phyloP scores from a whole-genome alignment of 2,888 invertebrate genomes.

The Polylopha cassiicola region DNA sequence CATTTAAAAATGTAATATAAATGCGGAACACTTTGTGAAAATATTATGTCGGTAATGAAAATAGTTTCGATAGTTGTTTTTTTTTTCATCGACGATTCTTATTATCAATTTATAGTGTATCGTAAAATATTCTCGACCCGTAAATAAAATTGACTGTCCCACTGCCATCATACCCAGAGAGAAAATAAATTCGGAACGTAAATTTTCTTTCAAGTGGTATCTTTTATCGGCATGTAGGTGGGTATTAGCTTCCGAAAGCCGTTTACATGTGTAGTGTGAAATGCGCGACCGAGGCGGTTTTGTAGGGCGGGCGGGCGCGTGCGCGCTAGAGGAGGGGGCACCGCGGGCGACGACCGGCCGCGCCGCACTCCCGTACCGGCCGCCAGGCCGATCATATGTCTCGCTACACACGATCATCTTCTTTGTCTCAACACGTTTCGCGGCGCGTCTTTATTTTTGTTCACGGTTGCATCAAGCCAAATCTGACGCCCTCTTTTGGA shows the following conservation, averaged over 20 bases:
- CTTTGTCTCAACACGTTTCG: conserved; percentile 57
- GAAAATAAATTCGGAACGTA: conserved; percentile 9
- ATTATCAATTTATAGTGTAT: no score
- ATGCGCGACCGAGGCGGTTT: conserved; percentile 45
- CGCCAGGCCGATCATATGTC: conserved; percentile 46
- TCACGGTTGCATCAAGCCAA: conserved; percentile 36
- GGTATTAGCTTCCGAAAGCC: conserved; percentile 50
- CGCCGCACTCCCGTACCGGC: conserved; percentile 61
- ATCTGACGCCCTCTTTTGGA: conserved; percentile 52
- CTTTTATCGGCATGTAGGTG: conserved; percentile 37
- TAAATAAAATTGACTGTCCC: background rate
- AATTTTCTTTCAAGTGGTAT: conserved; percentile 24
- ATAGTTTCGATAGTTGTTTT: no score
- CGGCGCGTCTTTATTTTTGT: conserved; percentile 61
- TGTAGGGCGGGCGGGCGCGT: conserved; percentile 56
- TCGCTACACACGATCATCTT: conserved; percentile 28
- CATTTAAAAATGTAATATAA: no score
- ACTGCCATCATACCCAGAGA: background rate
- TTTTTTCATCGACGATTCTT: no score
- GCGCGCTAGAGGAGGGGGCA: conserved; percentile 50
- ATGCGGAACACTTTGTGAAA: no score
- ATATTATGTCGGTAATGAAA: no score
- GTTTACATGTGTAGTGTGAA: conserved; percentile 59
- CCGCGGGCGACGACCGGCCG: conserved; percentile 37
- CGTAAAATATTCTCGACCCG: no score